A percentile compares a stretch with the other conserved stretches of the same genome.
Conservation (phyloP, 2,888 invertebrate species). For the Graphium colonna region DNA sequence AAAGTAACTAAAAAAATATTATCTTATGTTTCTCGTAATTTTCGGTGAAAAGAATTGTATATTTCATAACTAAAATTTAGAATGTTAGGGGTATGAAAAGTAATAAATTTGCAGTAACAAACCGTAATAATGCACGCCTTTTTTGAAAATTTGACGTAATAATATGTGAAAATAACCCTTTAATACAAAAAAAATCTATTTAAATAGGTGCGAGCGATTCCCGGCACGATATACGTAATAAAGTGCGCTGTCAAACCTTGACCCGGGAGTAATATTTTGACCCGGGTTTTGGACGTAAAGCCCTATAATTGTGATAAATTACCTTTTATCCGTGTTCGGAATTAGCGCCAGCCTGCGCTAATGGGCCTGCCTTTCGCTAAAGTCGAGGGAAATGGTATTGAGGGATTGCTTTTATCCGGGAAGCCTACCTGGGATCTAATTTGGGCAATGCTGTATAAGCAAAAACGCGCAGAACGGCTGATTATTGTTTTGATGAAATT, state of each 20-base stretch:
- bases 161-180: not conserved
- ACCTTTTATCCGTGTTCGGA: conserved; percentile 55
- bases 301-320: conserved; percentile 74
- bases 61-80: too few species aligned
- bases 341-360: conserved; percentile 64
- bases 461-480: not conserved
- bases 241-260: conserved; percentile 24
- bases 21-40: too few species aligned
- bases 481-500: conserved; percentile 5
- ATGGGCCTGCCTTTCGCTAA: conserved; percentile 55
- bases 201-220: not conserved
- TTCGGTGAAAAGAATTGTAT: too few species aligned
- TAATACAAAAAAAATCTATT: not conserved
- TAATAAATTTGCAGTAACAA: too few species aligned
- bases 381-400: conserved; percentile 39
- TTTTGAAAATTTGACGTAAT: not conserved
- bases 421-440: conserved; percentile 17
- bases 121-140: too few species aligned
- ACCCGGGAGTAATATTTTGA: conserved; percentile 33
- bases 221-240: conserved; percentile 14
- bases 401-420: conserved; percentile 26
- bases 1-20: too few species aligned
- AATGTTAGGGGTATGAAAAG: too few species aligned
- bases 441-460: not conserved
- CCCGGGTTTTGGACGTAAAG: conserved; percentile 38